A percentile compares a stretch with the other conserved stretches of the same genome.
These are phyloP conservation scores for Tinamus guttatus DNA, from an alignment of 2,113 vertebrate species.

Conservation along the genomic window DNA sequence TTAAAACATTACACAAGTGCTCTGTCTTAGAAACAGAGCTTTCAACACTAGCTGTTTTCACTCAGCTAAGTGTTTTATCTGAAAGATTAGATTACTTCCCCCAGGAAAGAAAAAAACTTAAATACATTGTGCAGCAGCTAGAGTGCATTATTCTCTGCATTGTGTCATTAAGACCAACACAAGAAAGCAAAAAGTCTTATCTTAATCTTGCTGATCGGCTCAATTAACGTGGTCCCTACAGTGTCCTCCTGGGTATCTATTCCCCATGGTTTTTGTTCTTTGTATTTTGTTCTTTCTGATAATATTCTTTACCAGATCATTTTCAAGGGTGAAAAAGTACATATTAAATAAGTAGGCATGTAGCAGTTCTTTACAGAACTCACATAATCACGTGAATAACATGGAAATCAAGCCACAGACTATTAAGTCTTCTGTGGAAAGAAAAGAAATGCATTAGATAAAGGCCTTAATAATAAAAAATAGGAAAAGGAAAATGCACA, in stretches of 20 bases:
- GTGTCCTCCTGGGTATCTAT: constrained; percentile 35
- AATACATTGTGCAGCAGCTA: constrained; percentile 56
- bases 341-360: not conserved
- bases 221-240: constrained; percentile 44
- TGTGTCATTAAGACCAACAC: constrained; percentile 39
- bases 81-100: constrained; percentile 51
- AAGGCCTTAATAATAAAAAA: not conserved
- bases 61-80: constrained; percentile 56
- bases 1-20: constrained; percentile 24
- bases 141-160: constrained; percentile 50
- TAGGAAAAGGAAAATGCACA: not conserved
- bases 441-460: constrained; percentile 1
- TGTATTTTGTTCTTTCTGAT: constrained; percentile 22
- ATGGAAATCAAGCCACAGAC: constrained; percentile 43
- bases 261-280: constrained; percentile 32
- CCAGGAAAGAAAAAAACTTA: constrained; percentile 33
- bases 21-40: constrained; percentile 13
- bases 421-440: not conserved
- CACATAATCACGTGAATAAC: constrained; percentile 17
- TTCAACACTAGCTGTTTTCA: constrained; percentile 52
- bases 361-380: not conserved
- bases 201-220: constrained; percentile 62
- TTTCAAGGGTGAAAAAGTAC: constrained; percentile 22
- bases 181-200: constrained; percentile 46
- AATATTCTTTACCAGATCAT: constrained; percentile 45